Percentiles rank a stretch among this genome's conserved stretches.
These are phyloP conservation scores for Myiothlypis coronata DNA, from an alignment of 2,797 vertebrate genomes.

Conservation along the genomic window DNA sequence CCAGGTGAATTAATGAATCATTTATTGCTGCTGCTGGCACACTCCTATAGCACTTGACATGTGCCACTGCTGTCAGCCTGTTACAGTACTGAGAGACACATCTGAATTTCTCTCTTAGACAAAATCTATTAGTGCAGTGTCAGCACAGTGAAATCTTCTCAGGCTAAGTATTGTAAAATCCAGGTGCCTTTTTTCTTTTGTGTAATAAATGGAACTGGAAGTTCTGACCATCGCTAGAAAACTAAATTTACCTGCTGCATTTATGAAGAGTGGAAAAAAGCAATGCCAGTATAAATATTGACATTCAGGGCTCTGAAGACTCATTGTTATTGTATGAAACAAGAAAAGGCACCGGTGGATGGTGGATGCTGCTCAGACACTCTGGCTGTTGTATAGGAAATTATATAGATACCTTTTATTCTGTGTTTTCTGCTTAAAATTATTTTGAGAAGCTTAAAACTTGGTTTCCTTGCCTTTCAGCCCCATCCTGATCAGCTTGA, in stretches of 20 bases:
- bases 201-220: neutral
- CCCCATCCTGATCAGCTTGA: neutral
- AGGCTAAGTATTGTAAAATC: neutral
- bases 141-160: neutral
- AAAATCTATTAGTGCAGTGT: neutral
- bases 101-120: neutral
- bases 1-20: neutral
- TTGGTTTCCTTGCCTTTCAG: neutral
- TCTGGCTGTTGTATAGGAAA: neutral
- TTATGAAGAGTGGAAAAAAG: neutral
- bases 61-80: neutral
- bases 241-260: neutral
- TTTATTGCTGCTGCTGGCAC: neutral
- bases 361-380: neutral
- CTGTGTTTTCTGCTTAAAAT: neutral
- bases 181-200: neutral
- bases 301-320: neutral
- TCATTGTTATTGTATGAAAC: neutral
- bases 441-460: neutral
- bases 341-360: neutral
- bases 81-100: neutral
- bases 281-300: neutral
- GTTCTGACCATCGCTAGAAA: neutral
- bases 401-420: neutral
- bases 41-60: neutral